Base-by-base conservation (phyloP, 2,888 invertebrate genomes). In the Ichneumoninae sp. region DNA sequence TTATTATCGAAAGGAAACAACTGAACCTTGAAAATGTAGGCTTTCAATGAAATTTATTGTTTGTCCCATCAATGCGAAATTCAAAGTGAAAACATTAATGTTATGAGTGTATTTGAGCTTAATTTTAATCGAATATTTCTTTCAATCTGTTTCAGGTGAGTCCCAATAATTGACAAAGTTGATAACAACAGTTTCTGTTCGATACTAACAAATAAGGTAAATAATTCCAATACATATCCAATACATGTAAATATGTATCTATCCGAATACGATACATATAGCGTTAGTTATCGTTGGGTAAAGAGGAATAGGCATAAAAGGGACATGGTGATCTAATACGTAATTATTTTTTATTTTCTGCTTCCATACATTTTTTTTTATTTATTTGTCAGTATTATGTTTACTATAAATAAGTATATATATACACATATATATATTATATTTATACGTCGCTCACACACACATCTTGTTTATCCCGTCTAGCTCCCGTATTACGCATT, bases 131-230 rank as follows among this genome's bases (percentile, higher is more conserved):
- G 30, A 65, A 65, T 65, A 3, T 44, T 1, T 60, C 2, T 68
- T 69, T 80, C 70, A 50, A 60, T 83, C 40, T 84, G 86, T 87
- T 87, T 77, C 86, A 87, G 87, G 87, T 87, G 86, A 87, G 87
- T 86, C 50, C 52, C 33, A 8, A 72, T 47, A 47, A 44, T 75
- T 16, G 33, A 36, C 10, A 30, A 65, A 22, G 10, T 40, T 22
- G 47, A 77, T 82, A 26, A 57, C 57, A 62, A n/a, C 62, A 33
- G 30, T 66, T 60, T 69, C 16, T 19, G 4, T 13, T 50, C 10
- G 52, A 33, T 7, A 7, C 13, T 26, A 16, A 44, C 22, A 16
- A 44, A 19, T 54, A 30, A 85, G 83, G 79, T 85, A 81, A 83
- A 77, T 4, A 33, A 47, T 65, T 40, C 13, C 6, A 16, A 47